Evolutionary conservation across 2,888 invertebrate species (phyloP).

Genomic region (Diploptera punctata): DNA sequence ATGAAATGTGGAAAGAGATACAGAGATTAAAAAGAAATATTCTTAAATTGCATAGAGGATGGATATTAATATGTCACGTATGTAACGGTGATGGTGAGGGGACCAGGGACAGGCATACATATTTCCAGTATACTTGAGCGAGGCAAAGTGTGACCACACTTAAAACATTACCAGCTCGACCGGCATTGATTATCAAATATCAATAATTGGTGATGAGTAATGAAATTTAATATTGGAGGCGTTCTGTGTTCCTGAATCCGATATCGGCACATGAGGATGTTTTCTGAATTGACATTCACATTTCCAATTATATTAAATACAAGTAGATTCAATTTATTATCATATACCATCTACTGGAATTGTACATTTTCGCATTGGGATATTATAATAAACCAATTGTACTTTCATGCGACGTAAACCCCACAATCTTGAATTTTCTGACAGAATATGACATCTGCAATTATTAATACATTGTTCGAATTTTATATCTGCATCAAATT

Average conservation of each 20-base stretch:
- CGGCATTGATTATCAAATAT: conserved; percentile 25
- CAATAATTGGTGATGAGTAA: conserved; percentile 22
- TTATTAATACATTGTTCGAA: too few relatives aligned
- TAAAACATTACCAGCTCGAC: conserved; percentile 1
- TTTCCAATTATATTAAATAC: conserved; percentile 2
- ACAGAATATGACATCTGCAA: too few relatives aligned
- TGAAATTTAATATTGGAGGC: conserved; percentile 27
- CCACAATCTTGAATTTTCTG: too few relatives aligned
- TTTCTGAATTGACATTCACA: conserved; percentile 7
- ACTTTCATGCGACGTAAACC: too few relatives aligned
- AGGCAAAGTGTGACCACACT: conserved; percentile 9
- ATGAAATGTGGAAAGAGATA: too few relatives aligned
- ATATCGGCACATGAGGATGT: conserved; percentile 17
- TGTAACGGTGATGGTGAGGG: too few relatives aligned
- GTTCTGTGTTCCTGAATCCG: background rate
- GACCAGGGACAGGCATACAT: background rate
- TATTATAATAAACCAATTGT: background rate
- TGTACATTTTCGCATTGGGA: background rate
- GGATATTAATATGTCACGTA: too few relatives aligned
- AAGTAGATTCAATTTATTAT: background rate
- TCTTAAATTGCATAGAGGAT: too few relatives aligned
- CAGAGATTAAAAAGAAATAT: too few relatives aligned
- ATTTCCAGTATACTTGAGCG: background rate
- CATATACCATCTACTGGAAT: background rate
- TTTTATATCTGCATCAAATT: too few relatives aligned